Evolutionary conservation across 2,113 vertebrate genomes (phyloP).

Genomic region (Bujurquina vittata): DNA sequence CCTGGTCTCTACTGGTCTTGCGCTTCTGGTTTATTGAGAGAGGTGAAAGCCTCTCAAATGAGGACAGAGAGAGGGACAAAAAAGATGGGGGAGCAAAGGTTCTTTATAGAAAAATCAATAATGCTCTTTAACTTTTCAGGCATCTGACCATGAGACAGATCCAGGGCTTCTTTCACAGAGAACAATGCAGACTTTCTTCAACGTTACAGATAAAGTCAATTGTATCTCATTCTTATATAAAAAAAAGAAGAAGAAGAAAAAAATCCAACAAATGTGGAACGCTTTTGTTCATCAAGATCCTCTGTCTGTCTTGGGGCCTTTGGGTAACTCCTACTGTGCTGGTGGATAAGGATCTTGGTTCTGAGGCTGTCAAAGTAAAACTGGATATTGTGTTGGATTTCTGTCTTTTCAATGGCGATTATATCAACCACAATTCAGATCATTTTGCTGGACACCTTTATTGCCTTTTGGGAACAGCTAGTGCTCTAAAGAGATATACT

Average conservation of each 20-base stretch:
- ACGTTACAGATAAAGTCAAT: conserved; percentile 31
- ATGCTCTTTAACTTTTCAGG: conserved; percentile 45
- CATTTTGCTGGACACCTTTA: neutral
- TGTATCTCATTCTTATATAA: conserved; percentile 22
- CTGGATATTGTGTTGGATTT: neutral
- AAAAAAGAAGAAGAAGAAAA: neutral
- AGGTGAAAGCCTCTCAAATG: conserved; percentile 33
- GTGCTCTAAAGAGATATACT: neutral
- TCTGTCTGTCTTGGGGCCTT: neutral
- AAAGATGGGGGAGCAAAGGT: conserved; percentile 28
- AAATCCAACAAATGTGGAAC: conserved; percentile 20
- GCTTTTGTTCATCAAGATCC: neutral
- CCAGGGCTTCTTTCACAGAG: neutral
- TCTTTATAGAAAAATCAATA: conserved; percentile 66
- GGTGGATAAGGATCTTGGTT: conserved; percentile 25
- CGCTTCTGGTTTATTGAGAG: conserved; percentile 6
- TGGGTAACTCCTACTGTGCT: neutral
- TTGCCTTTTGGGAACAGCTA: neutral
- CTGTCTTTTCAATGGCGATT: neutral
- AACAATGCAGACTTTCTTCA: conserved; percentile 38
- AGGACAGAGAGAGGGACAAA: conserved; percentile 13
- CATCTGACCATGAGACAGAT: conserved; percentile 18
- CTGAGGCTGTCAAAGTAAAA: neutral
- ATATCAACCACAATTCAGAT: neutral
- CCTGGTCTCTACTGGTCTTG: conserved; percentile 8